Evolutionary conservation across 1,140 invertebrate genomes (phyloP), one percentile per base, ranked within the genome.

Genomic region (Lepidurus arcticus): DNA sequence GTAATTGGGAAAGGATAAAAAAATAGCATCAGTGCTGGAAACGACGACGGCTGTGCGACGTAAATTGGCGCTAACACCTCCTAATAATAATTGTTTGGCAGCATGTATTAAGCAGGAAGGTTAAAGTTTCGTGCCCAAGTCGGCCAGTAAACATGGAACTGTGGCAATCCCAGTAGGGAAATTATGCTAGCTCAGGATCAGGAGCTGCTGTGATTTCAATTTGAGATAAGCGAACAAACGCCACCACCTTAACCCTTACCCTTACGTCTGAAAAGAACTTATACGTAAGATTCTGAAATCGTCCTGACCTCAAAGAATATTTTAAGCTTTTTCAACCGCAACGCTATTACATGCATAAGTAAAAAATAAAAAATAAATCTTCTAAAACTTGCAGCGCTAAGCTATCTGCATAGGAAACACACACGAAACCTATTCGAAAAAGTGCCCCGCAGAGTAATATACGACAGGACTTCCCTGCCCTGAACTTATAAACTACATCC

Each of bases 111-210:
- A 21, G 53, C 53, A 65, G 16, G 53, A 65, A 65, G 21, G 6
- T n/a, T 13, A 21, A 65, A 21, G 53, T 21, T 65, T 65, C 21
- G 53, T 65, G 21, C 53, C 21, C 21, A 21, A 65, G 53, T 65
- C 53, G 53, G 53, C n/a, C 16, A 13, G 53, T 13, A 65, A 65
- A 13, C 16, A n/a, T 13, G 53, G 21, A 65, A 65, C 16, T 65
- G 53, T 65, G 53, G 53, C 53, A 65, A 21, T 21, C 53, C 5
- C 6, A 65, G 53, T 7, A 65, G 53, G 34, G 53, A 65, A 65
- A 65, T 65, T 65, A 65, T 65, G 53, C 53, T 65, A n/a, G 16
- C 53, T 65, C 53, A 65, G 53, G 9, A 65, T 13, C 47, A 65
- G 13, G 21, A 7, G 34, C 34, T 34, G 53, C 8, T 7, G 53